Percentiles rank a stretch among this genome's conserved stretches.
Conservation (phyloP, 2,797 vertebrate genomes). For the Chiroxiphia lanceolata region DNA sequence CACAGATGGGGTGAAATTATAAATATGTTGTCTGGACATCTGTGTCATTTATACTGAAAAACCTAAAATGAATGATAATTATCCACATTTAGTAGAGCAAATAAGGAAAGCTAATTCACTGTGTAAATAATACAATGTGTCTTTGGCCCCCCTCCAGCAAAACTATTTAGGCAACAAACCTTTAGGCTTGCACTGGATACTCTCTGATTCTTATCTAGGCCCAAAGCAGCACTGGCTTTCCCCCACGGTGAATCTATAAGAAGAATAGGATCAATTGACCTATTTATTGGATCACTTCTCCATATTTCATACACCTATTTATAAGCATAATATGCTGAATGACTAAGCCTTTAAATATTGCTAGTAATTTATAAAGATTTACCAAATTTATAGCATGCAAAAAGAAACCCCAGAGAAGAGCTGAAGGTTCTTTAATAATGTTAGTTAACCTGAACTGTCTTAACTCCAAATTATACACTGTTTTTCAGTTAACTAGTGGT, state of each 20-base stretch:
- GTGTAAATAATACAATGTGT: constrained; percentile 39
- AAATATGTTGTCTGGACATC: constrained; percentile 63
- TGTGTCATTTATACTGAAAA: constrained; percentile 62
- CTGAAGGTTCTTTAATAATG: background rate
- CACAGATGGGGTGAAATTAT: constrained; percentile 63
- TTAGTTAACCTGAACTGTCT: background rate
- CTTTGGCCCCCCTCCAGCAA: constrained; percentile 35
- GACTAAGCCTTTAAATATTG: background rate
- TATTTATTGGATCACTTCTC: background rate
- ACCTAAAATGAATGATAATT: constrained; percentile 59
- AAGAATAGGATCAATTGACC: background rate
- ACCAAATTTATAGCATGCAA: background rate
- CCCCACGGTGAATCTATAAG: background rate
- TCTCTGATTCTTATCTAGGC: background rate
- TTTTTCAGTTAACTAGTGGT: background rate
- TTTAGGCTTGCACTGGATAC: background rate
- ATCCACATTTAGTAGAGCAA: constrained; percentile 49
- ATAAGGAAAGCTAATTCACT: constrained; percentile 50
- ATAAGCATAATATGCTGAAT: background rate
- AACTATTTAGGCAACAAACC: background rate
- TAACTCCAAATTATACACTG: background rate
- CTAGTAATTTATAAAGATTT: background rate
- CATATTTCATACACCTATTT: background rate
- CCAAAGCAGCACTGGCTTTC: background rate
- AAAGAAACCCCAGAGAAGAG: background rate